phyloP scores from a whole-genome alignment of 2,797 vertebrate species.

The Crax fasciolata region DNA sequence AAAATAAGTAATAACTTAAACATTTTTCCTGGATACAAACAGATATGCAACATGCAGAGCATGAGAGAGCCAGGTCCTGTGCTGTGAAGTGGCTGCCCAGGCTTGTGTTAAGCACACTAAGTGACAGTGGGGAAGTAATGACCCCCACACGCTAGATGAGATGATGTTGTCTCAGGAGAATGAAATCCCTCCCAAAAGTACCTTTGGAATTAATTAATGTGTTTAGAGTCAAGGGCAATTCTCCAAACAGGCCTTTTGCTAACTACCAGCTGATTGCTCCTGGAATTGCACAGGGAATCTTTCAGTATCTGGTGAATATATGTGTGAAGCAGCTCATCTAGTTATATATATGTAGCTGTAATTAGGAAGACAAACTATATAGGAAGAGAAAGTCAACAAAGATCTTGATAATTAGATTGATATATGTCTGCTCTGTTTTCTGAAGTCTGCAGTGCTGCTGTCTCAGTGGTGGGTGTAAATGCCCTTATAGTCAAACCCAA shows the following conservation, averaged over 20 bases:
- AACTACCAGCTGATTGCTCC: neutral
- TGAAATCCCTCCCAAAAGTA: constrained; percentile 4
- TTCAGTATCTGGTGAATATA: neutral
- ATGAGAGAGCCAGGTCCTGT: neutral
- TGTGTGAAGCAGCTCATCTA: neutral
- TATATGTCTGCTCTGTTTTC: neutral
- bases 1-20: neutral
- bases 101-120: neutral
- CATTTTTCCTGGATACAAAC: neutral
- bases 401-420: constrained; percentile 27
- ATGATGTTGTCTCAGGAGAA: constrained; percentile 1
- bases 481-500: neutral
- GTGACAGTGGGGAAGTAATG: neutral
- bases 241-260: constrained; percentile 4
- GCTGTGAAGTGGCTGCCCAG: neutral
- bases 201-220: constrained; percentile 38
- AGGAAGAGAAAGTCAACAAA: constrained; percentile 34
- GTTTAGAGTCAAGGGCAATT: neutral
- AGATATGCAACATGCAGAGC: neutral
- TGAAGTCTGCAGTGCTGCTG: neutral
- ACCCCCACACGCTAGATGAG: neutral
- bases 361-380: constrained; percentile 52
- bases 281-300: neutral
- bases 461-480: neutral
- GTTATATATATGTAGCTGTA: neutral